phyloP scores from a whole-genome alignment of 2,113 vertebrate species.

The Petromus typicus region DNA sequence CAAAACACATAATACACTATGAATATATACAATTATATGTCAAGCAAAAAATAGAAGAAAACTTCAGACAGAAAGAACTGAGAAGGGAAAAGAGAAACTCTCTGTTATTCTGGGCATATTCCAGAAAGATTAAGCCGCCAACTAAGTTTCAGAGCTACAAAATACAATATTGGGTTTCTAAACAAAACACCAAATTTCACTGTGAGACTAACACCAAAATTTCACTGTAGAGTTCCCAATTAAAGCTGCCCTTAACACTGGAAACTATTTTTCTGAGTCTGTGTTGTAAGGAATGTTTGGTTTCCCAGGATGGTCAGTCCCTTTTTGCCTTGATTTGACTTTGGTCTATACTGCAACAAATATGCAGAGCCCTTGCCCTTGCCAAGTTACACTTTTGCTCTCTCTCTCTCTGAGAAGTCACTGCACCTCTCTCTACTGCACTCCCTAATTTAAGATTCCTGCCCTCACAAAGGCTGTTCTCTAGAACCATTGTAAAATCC shows the following conservation, averaged over 20 bases:
- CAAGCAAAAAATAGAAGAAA: conserved; percentile 27
- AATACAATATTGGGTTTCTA: conserved; percentile 59
- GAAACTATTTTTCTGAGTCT: conserved; percentile 41
- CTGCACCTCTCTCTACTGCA: background rate
- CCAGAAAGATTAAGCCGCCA: background rate
- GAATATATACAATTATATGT: conserved; percentile 25
- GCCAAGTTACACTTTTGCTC: background rate
- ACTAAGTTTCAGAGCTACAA: conserved; percentile 38
- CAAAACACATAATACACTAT: background rate
- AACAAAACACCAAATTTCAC: conserved; percentile 48
- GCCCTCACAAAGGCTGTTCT: background rate
- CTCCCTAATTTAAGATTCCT: background rate
- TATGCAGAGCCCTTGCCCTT: background rate
- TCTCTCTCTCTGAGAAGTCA: background rate
- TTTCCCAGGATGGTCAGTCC: background rate
- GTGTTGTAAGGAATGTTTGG: background rate
- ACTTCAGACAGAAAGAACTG: background rate
- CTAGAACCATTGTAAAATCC: background rate
- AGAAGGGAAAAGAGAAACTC: background rate
- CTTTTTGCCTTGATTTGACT: background rate
- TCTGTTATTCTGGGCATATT: conserved; percentile 20
- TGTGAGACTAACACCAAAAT: conserved; percentile 32
- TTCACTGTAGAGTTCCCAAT: background rate
- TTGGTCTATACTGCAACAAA: background rate
- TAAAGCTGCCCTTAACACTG: conserved; percentile 45